Base-by-base conservation (phyloP, 2,797 vertebrate species). In the Rhodeus uyekii region DNA sequence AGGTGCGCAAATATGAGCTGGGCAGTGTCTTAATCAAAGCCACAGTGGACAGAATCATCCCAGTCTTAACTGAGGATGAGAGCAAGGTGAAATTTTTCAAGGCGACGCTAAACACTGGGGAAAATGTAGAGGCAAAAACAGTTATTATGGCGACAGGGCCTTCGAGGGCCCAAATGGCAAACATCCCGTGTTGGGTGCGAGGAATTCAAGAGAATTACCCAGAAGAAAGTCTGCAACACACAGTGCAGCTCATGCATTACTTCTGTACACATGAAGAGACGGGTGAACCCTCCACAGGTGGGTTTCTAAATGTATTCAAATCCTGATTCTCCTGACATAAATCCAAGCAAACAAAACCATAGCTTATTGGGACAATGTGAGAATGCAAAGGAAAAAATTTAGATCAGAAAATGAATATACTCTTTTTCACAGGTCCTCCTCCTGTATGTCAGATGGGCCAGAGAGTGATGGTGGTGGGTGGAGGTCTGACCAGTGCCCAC, bases 401-500 rank as follows among this genome's bases (percentile, higher is more conserved):
- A 60, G 13, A 29, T 5, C 55, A 60, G 13, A 8, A 2, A 36
- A 24, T 50, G 5, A 38, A 64, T 38, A 5, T 50, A 64, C 16
- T 32, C 19, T 29, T 90, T n/a, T 80, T 90, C 6, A 82, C 72
- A 89, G 88, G 85, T 13, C 13, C 81, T 65, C 89, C 86, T 72
- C 67, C 75, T 83, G 94, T 95, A 80, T 93, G 93, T 87, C 87
- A 89, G 65, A 58, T 79, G 48, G 92, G 93, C 13, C 93, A 95
- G 87, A 93, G 90, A 76, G 90, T 96, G 46, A 90, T 95, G 91
- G 93, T 95, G 76, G 88, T 95, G 44, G 95, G 94, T 83, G 94
- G 94, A 87, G 94, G 95, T 80, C 92, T 95, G 86, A 94, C 93
- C 86, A 95, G 94, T 18, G 92, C 95, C 82, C 95, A 95, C 78